These are phyloP conservation scores for Chorisops tibialis DNA, from an alignment of 2,888 invertebrate genomes.

Conservation along the genomic window DNA sequence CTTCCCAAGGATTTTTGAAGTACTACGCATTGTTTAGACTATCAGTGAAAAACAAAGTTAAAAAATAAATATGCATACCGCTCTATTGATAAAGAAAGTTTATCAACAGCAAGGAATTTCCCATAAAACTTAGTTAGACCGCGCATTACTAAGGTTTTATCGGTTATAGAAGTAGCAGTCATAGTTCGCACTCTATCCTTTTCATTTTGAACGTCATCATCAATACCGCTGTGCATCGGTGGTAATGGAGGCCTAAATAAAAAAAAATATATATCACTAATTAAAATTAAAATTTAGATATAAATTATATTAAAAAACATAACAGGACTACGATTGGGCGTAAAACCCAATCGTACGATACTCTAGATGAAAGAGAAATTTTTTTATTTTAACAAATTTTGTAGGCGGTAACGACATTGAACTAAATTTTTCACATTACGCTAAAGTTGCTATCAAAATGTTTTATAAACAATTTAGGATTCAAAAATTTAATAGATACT, in stretches of 20 bases:
- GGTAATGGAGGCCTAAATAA: background rate
- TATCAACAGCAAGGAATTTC: constrained; percentile 68
- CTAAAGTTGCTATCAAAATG: too few species aligned
- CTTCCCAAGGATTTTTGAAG: too few species aligned
- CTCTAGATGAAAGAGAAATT: too few species aligned
- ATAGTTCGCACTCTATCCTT: constrained; percentile 53
- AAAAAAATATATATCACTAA: background rate
- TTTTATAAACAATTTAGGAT: too few species aligned
- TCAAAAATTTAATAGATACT: too few species aligned
- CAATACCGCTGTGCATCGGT: constrained; percentile 38
- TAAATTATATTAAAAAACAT: too few species aligned
- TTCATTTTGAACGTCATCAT: constrained; percentile 59
- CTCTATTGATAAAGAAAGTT: constrained; percentile 55
- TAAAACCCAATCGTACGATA: too few species aligned
- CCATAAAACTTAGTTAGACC: constrained; percentile 69
- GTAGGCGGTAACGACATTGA: too few species aligned
- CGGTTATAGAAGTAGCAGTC: constrained; percentile 46
- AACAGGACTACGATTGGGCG: too few species aligned
- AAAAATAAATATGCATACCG: constrained; percentile 20
- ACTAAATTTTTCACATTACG: too few species aligned
- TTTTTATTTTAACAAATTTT: too few species aligned
- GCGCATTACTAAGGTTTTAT: constrained; percentile 55
- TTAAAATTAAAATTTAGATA: background rate
- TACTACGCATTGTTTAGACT: too few species aligned
- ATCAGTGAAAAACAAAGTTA: background rate